Conservation (phyloP, 2,888 invertebrate species). For the Neocrepidodera transversa region DNA sequence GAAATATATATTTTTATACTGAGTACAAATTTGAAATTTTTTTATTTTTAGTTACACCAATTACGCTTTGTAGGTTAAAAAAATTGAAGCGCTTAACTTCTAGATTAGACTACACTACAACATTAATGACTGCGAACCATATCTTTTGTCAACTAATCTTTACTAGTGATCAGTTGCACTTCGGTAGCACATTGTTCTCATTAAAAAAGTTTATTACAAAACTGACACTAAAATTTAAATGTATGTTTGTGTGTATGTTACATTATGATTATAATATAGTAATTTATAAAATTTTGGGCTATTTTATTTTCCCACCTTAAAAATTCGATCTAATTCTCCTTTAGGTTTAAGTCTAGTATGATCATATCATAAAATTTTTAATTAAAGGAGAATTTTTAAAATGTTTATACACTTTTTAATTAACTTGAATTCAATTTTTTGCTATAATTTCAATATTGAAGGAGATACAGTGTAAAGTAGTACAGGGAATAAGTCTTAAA, state of each 20-base stretch:
- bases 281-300: too few relatives aligned
- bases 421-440: too few relatives aligned
- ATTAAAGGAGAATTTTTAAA: too few relatives aligned
- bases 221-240: slow-evolving; percentile 37
- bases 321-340: too few relatives aligned
- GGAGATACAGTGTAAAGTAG: too few relatives aligned
- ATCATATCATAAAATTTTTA: too few relatives aligned
- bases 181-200: slow-evolving; percentile 22
- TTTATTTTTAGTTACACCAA: slow-evolving; percentile 33
- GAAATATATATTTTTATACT: slow-evolving; percentile 42
- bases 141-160: slow-evolving; percentile 41
- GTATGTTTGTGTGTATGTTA: slow-evolving; percentile 43
- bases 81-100: slow-evolving; percentile 36
- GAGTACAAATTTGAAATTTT: slow-evolving; percentile 37
- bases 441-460: too few relatives aligned
- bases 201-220: slow-evolving; percentile 30
- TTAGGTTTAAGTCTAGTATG: too few relatives aligned
- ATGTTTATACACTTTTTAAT: too few relatives aligned
- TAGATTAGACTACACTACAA: slow-evolving; percentile 24
- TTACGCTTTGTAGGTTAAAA: slow-evolving; percentile 37
- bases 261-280: slow-evolving; percentile 40
- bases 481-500: too few relatives aligned
- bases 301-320: too few relatives aligned
- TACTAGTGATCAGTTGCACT: slow-evolving; percentile 29
- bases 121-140: slow-evolving; percentile 44